A percentile compares a stretch with the other conserved stretches of the same genome.
phyloP scores from a whole-genome alignment of 2,888 invertebrate species.

The Metallyticus violacea region DNA sequence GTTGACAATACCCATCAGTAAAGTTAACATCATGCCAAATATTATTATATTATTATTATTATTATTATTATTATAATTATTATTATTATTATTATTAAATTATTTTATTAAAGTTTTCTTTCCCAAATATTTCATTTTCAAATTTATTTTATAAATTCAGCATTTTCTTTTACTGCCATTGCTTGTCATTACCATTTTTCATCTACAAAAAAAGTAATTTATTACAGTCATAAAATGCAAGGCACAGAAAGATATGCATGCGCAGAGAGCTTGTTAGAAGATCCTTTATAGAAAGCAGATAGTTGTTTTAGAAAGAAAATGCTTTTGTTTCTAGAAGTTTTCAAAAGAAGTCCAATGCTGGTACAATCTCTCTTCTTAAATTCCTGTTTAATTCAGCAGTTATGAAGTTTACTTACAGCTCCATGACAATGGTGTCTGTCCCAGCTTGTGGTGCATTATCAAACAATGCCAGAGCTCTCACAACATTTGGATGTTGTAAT shows the following conservation, averaged over 20 bases:
- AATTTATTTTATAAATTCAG: background rate
- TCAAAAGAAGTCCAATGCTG: background rate
- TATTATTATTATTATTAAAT: no score
- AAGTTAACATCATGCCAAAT: no score
- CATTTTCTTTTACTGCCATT: background rate
- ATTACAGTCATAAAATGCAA: background rate
- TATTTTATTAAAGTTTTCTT: no score
- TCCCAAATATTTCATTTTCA: background rate
- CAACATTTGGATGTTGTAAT: slow-evolving; percentile 68
- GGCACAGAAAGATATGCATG: background rate
- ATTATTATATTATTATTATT: no score
- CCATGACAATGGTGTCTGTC: slow-evolving; percentile 70
- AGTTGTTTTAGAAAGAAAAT: no score
- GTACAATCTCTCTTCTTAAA: background rate
- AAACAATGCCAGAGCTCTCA: slow-evolving; percentile 72
- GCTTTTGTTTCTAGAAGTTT: background rate
- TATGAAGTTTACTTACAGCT: slow-evolving; percentile 57
- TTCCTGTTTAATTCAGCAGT: background rate
- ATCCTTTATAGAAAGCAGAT: background rate
- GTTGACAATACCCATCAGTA: no score
- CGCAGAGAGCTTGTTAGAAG: background rate
- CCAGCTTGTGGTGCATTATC: slow-evolving; percentile 69
- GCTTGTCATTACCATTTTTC: background rate
- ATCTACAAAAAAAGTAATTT: background rate
- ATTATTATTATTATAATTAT: no score